Conservation (phyloP, 2,113 vertebrate species). For the Phodopus roborovskii region DNA sequence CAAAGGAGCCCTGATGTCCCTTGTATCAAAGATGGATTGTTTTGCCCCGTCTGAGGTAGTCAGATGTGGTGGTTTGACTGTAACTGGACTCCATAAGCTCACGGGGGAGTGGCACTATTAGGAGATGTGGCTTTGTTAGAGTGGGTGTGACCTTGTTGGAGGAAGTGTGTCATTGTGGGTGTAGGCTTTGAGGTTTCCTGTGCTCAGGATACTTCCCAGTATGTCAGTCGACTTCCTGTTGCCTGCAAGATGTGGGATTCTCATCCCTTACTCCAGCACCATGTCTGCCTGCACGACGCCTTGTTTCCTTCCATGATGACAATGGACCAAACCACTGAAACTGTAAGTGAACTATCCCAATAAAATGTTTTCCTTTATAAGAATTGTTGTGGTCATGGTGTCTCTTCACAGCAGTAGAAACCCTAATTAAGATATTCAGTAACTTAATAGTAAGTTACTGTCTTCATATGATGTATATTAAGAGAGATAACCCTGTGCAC, state of each 20-base stretch:
- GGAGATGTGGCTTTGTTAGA: background rate
- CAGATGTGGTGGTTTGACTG: background rate
- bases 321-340: no score
- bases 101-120: background rate
- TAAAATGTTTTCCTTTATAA: no score
- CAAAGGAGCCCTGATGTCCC: background rate
- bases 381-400: no score
- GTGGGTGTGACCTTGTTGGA: background rate
- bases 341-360: no score
- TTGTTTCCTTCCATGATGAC: background rate
- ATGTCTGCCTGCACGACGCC: background rate
- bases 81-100: background rate
- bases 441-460: background rate
- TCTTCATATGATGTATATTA: background rate
- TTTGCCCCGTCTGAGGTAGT: background rate
- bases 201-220: background rate
- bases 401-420: no score
- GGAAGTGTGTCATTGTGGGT: background rate
- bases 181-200: background rate
- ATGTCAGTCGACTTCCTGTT: background rate
- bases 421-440: background rate
- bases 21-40: background rate
- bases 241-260: background rate
- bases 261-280: background rate
- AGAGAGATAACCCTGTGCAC: background rate